Conservation (phyloP, 53 echinoderm and acorn worm species). For the Arbacia lixula region DNA sequence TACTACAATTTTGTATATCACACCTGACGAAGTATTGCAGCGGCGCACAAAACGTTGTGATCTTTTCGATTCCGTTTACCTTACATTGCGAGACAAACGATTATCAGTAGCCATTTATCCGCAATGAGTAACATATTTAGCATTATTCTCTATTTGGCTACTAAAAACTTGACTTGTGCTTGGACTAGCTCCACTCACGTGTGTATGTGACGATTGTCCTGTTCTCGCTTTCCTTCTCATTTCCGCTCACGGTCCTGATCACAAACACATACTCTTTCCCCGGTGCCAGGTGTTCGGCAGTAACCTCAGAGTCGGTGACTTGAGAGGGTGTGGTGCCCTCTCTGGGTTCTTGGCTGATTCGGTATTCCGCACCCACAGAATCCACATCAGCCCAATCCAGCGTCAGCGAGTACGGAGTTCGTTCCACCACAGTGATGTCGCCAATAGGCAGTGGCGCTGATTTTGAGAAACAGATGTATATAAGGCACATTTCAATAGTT, state of each 20-base stretch:
- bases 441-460: slow-evolving; percentile 18
- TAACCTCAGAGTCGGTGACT: not conserved
- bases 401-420: not conserved
- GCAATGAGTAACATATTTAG: too few species aligned
- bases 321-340: not conserved
- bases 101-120: too few species aligned
- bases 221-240: not conserved
- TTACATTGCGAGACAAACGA: too few species aligned
- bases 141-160: too few species aligned
- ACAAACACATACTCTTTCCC: slow-evolving; percentile 15
- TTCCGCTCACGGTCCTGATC: slow-evolving; percentile 1
- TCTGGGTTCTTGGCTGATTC: not conserved
- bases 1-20: too few species aligned
- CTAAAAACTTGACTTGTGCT: too few species aligned
- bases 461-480: too few species aligned
- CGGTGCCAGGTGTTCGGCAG: not conserved
- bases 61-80: too few species aligned
- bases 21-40: too few species aligned
- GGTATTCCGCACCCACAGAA: not conserved
- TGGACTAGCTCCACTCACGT: too few species aligned
- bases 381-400: slow-evolving; percentile 8
- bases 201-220: slow-evolving; percentile 15
- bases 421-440: not conserved
- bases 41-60: too few species aligned
- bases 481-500: too few species aligned